Conservation (phyloP, 2,797 vertebrate genomes). For the Girardinus metallicus region DNA sequence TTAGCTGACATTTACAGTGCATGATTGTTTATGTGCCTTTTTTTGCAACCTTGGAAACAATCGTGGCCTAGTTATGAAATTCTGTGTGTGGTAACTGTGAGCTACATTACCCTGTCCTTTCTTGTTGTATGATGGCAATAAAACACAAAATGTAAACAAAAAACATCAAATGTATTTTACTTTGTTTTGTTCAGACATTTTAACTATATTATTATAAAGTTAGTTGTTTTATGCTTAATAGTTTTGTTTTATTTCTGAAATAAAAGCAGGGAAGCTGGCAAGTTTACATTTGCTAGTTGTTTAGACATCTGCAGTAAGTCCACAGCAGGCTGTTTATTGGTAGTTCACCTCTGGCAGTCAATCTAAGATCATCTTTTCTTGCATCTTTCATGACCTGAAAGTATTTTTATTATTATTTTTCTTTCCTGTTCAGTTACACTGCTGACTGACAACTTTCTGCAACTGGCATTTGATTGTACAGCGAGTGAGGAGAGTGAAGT, state of each 20-base stretch:
- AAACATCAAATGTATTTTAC: not conserved
- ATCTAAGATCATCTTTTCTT: not conserved
- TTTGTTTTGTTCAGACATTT: too few relatives aligned
- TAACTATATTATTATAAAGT: not conserved
- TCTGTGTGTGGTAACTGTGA: not conserved
- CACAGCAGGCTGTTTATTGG: not conserved
- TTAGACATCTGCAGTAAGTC: not conserved
- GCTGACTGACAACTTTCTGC: not conserved
- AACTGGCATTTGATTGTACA: not conserved
- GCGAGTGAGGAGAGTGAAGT: not conserved
- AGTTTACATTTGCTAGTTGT: not conserved
- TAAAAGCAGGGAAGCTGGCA: not conserved
- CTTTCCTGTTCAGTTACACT: not conserved
- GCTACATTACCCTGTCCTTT: not conserved
- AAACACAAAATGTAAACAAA: not conserved
- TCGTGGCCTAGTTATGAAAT: not conserved
- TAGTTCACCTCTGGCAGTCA: not conserved
- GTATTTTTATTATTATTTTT: too few relatives aligned
- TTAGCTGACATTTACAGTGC: constrained; percentile 22
- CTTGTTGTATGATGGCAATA: not conserved
- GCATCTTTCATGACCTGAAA: not conserved
- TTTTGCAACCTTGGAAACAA: constrained; percentile 4
- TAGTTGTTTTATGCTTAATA: not conserved
- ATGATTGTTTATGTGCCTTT: constrained; percentile 21
- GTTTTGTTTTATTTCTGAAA: not conserved